Evolutionary conservation across 2,113 vertebrate genomes (phyloP).

Genomic region (Cyanoramphus novaezelandiae): DNA sequence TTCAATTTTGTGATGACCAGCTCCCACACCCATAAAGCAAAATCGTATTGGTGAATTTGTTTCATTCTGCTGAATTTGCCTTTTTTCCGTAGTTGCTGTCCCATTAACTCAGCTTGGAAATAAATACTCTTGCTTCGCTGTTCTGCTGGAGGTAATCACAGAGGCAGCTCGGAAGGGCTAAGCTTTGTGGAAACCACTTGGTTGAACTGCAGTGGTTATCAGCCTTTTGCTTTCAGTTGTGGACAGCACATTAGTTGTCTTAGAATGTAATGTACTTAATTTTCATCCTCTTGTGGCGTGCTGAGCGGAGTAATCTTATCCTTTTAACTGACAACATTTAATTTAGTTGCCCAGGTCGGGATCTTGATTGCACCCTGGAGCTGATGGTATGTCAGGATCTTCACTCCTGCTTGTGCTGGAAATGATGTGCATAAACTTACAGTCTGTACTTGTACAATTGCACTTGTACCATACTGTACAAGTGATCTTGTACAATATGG

Average conservation of each 20-base stretch:
- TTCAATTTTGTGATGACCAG: background rate
- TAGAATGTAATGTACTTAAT: background rate
- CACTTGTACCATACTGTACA: background rate
- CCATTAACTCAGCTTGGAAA: background rate
- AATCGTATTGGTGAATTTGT: background rate
- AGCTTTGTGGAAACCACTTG: background rate
- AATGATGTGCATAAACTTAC: rapidly evolving
- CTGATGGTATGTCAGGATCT: background rate
- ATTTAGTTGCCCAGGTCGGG: background rate
- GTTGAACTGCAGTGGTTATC: background rate
- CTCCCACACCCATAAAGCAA: background rate
- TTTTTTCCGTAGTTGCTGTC: background rate
- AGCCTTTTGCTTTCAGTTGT: background rate
- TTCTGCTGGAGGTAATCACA: background rate
- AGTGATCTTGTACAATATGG: rapidly evolving
- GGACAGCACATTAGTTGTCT: background rate
- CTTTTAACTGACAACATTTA: background rate
- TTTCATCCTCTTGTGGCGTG: background rate
- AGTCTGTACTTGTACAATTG: background rate
- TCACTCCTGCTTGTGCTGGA: background rate
- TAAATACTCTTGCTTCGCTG: background rate
- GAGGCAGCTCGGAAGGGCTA: background rate
- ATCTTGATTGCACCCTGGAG: background rate
- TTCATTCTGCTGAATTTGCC: background rate
- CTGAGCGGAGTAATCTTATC: background rate